Evolutionary conservation across 2,113 vertebrate genomes (phyloP), one percentile per base, ranked within the genome.

Genomic region (Rhinoderma darwinii): DNA sequence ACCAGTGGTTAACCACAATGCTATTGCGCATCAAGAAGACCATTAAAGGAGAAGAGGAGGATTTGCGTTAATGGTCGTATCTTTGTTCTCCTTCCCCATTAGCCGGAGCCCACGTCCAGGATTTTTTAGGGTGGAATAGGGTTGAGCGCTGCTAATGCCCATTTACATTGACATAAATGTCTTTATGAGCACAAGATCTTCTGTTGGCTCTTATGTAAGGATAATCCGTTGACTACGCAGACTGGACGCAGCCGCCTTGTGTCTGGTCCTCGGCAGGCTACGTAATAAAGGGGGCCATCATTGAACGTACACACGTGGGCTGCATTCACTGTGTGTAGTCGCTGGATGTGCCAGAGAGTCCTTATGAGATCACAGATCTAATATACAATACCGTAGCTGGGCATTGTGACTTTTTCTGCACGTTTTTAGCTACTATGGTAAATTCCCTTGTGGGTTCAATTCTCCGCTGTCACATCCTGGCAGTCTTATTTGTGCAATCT

Each of bases 1-100:
- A 96, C 90, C 95, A 96, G 89, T 96, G 95, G 95, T 92, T 95
- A 54, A 96, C 94, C 85, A 94, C 94, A 44, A 95, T 96, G 94
- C 90, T 96, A 27, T 91, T 96, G 0, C 92, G 95, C 32, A 92
- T 96, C 89, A 96, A 96, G 91, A 95, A 95, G 85, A 94, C 92
- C 59, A 92, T 96, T 91, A 94, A 95, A 88, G 94, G 94, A 0
- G 95, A 95, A 0, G 94, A 95, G 86, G 93, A 91, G 74, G 94
- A 96, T 86, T 91, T 96, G 74, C 94, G 95, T 83, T 96, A 94
- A 82, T 83, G 27, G n/a, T 25, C 1, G 0, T 18, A 17, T 27
- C 51, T 56, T 22, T 17, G n/a, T 6, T 3, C 50, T 27, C 54
- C 61, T 77, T 88, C 75, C 15, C 27, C 66, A 47, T 41, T 63